phyloP scores from a whole-genome alignment of 2,888 invertebrate genomes.

The Julus scandinavius region DNA sequence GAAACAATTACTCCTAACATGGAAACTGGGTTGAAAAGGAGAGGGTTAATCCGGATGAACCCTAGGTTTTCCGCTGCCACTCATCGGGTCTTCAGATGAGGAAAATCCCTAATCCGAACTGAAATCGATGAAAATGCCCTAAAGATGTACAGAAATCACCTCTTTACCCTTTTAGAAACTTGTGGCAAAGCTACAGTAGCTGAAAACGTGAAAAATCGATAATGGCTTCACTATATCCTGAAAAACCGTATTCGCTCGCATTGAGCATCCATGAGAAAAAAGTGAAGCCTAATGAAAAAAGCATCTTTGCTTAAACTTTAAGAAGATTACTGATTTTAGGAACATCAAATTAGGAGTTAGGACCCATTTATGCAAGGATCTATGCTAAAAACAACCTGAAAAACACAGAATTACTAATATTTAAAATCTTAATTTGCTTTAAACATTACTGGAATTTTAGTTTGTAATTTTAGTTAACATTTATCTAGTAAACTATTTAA shows the following conservation, averaged over 20 bases:
- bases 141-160: neutral
- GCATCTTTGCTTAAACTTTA: too few species aligned
- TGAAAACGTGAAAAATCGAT: neutral
- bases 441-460: too few species aligned
- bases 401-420: neutral
- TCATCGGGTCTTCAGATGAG: neutral
- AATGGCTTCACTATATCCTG: neutral
- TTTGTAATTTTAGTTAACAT: too few species aligned
- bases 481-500: too few species aligned
- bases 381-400: neutral
- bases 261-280: neutral
- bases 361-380: too few species aligned
- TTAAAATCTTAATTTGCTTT: too few species aligned
- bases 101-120: neutral
- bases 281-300: neutral
- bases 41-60: slow-evolving; percentile 20
- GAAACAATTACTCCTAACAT: neutral
- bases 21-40: neutral
- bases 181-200: too few species aligned
- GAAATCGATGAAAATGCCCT: neutral
- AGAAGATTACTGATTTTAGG: too few species aligned
- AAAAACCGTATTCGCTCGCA: neutral
- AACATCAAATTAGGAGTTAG: too few species aligned
- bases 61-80: neutral
- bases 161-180: neutral